A percentile compares a stretch with the other conserved stretches of the same genome.
phyloP scores from a whole-genome alignment of 1,140 invertebrate genomes.

The Spodoptera frugiperda region DNA sequence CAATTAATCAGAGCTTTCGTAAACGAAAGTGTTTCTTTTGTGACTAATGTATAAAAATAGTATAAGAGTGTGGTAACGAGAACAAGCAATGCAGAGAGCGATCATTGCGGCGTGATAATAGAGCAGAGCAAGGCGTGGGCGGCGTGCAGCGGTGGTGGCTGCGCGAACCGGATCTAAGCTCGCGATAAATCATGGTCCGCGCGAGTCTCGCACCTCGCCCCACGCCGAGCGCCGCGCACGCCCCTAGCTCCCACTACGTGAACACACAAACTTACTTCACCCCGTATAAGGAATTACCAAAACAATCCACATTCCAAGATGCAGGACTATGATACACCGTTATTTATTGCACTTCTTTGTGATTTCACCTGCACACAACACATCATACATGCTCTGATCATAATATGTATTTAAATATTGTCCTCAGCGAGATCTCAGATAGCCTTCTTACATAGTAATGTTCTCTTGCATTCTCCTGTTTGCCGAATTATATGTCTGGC shows the following conservation, averaged over 20 bases:
- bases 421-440: too few relatives aligned
- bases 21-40: constrained; percentile 32
- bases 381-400: too few relatives aligned
- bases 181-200: constrained; percentile 74
- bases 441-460: too few relatives aligned
- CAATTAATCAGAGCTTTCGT: constrained; percentile 25
- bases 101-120: constrained; percentile 77
- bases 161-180: constrained; percentile 74
- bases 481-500: too few relatives aligned
- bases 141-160: constrained; percentile 60
- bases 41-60: constrained; percentile 28
- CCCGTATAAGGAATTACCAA: neutral
- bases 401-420: too few relatives aligned
- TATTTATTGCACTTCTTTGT: too few relatives aligned
- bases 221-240: constrained; percentile 1
- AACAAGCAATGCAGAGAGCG: constrained; percentile 60
- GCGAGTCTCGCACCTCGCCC: constrained; percentile 50
- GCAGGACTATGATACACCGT: too few relatives aligned
- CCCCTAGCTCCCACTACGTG: constrained; percentile 43
- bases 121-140: constrained; percentile 73
- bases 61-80: constrained; percentile 47
- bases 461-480: too few relatives aligned
- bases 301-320: too few relatives aligned
- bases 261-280: constrained; percentile 7
- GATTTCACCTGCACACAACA: too few relatives aligned